These are phyloP conservation scores for Alviniconcha marisindica DNA, from an alignment of 1,140 invertebrate species.

Conservation along the genomic window DNA sequence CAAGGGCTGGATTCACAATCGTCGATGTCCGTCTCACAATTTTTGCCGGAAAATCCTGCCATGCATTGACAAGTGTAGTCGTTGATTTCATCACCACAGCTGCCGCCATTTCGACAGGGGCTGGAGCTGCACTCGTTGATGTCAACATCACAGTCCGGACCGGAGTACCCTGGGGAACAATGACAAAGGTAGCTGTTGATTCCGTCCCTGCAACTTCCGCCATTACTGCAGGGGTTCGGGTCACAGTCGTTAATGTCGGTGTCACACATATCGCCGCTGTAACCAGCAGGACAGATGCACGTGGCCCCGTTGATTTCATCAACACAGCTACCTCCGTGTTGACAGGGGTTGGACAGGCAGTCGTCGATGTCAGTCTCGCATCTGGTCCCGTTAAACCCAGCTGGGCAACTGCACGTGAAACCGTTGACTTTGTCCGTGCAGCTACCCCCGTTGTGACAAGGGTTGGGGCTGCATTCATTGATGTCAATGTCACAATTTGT, in stretches of 20 bases:
- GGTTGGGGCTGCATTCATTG: neutral
- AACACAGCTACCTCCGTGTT: neutral
- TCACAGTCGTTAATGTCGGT: no score
- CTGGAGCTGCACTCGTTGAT: no score
- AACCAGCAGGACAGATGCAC: no score
- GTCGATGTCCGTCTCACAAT: no score
- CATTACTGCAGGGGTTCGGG: no score
- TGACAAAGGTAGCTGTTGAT: conserved; percentile 61
- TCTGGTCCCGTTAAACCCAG: neutral
- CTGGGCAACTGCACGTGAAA: neutral
- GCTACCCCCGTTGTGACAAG: neutral
- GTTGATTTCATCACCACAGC: neutral
- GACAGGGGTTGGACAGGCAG: neutral
- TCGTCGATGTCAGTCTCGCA: neutral
- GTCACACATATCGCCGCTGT: no score
- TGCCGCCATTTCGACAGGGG: no score
- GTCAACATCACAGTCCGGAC: conserved; percentile 55
- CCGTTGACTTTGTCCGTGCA: neutral
- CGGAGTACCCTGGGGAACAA: conserved; percentile 60
- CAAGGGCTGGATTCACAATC: no score
- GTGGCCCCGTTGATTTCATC: neutral
- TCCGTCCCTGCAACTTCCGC: conserved; percentile 72
- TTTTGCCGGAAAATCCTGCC: no score
- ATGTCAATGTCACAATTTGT: neutral
- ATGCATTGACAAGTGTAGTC: neutral